phyloP scores from a whole-genome alignment of 2,888 invertebrate species.

The Ferrisia virgata region DNA sequence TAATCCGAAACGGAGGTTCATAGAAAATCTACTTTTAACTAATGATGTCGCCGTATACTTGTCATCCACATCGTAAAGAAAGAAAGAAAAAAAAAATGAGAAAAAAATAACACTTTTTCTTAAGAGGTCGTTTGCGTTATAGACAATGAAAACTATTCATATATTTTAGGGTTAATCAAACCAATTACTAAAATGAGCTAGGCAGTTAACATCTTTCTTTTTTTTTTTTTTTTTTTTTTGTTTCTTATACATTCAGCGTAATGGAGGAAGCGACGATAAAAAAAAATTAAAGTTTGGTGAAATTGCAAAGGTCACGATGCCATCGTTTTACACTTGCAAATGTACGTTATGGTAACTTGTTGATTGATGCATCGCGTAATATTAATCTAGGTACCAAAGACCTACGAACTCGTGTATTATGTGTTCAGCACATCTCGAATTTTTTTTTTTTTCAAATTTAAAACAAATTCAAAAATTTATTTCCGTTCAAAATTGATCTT shows the following conservation, averaged over 20 bases:
- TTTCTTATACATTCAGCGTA: not conserved
- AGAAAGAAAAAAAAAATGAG: not conserved
- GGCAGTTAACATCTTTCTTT: not conserved
- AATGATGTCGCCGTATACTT: constrained; percentile 11
- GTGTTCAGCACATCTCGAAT: no score
- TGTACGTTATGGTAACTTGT: not conserved
- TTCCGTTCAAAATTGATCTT: no score
- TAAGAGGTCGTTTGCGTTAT: constrained; percentile 27
- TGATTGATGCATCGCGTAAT: not conserved
- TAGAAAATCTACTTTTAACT: constrained; percentile 3
- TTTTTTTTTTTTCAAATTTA: no score
- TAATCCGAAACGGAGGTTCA: constrained; percentile 34
- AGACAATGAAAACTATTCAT: not conserved
- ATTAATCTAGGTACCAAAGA: no score
- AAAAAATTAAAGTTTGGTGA: not conserved
- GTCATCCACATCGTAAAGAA: not conserved
- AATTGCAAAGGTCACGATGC: constrained; percentile 9
- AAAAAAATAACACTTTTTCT: constrained; percentile 14
- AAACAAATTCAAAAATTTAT: no score
- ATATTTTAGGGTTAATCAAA: constrained; percentile 16
- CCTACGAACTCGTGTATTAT: no score
- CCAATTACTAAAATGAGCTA: constrained; percentile 19
- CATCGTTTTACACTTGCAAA: not conserved
- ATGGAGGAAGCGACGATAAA: not conserved
- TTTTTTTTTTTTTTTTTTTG: no score